These are phyloP conservation scores for Colinus virginianus DNA, from an alignment of 2,113 vertebrate genomes.

Conservation along the genomic window DNA sequence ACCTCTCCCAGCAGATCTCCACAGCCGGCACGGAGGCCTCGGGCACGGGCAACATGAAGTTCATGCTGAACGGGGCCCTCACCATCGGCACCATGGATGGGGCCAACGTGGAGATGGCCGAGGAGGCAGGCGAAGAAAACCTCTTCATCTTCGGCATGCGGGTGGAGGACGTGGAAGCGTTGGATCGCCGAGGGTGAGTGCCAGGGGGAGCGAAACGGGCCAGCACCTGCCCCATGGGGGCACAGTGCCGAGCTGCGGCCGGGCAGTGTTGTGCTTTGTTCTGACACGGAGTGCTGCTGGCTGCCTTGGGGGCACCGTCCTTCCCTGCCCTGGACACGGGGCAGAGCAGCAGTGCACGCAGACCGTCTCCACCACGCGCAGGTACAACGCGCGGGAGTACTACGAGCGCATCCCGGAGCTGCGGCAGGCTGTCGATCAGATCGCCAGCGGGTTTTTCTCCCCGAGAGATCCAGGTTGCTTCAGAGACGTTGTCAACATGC, in stretches of 20 bases:
- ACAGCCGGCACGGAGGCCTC: conserved; percentile 91
- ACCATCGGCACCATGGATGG: conserved; percentile 93
- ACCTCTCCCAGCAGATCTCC: conserved; percentile 93
- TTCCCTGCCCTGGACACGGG: too few species aligned
- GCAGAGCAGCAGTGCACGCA: background rate
- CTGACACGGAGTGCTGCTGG: too few species aligned
- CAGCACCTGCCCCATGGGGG: background rate
- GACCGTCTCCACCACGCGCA: conserved; percentile 24
- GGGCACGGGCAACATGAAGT: conserved; percentile 93
- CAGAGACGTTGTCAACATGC: conserved; percentile 85
- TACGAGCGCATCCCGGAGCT: conserved; percentile 85
- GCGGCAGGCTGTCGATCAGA: conserved; percentile 86
- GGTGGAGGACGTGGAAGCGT: conserved; percentile 85
- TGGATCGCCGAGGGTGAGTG: conserved; percentile 85
- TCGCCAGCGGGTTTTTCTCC: conserved; percentile 83
- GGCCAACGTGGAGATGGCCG: conserved; percentile 91
- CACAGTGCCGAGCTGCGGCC: background rate
- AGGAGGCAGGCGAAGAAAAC: conserved; percentile 89
- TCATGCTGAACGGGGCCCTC: conserved; percentile 92
- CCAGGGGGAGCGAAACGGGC: background rate
- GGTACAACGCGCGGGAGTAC: conserved; percentile 84
- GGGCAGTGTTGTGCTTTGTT: too few species aligned
- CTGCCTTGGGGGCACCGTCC: fast-evolving
- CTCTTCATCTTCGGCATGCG: conserved; percentile 92
- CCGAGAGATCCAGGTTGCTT: conserved; percentile 85